phyloP scores from a whole-genome alignment of 1,140 invertebrate genomes.

The Pygmarrhopalites habei region DNA sequence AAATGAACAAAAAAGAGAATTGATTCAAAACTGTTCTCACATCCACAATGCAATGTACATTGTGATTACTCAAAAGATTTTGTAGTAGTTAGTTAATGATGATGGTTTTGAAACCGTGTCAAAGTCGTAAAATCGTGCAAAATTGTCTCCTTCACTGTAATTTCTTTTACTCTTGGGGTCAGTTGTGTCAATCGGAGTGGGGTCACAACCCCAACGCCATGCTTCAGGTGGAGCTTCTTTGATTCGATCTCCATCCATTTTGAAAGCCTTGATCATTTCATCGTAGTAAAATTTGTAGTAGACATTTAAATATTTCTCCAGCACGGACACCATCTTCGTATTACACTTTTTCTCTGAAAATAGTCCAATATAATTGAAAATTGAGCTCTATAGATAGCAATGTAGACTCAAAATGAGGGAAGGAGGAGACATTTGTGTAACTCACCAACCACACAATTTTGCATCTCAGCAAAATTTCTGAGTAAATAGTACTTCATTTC shows the following conservation, averaged over 20 bases:
- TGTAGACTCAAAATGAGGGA: neutral
- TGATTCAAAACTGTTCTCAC: neutral
- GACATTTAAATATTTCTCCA: conserved; percentile 5
- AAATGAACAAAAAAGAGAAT: too few species aligned
- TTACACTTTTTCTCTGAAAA: conserved; percentile 8
- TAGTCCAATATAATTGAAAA: neutral
- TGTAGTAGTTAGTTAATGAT: too few species aligned
- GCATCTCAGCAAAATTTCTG: conserved; percentile 19
- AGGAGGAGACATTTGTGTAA: too few species aligned
- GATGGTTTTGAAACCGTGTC: too few species aligned
- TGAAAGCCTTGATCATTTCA: conserved; percentile 22
- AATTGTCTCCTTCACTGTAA: conserved; percentile 4
- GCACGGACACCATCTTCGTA: neutral
- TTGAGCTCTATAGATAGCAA: neutral
- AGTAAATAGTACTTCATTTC: conserved; percentile 23
- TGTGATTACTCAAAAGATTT: too few species aligned
- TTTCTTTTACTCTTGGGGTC: neutral
- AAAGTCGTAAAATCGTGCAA: conserved; percentile 17
- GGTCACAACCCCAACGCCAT: conserved; percentile 21
- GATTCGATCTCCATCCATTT: conserved; percentile 4
- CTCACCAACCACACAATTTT: conserved; percentile 11
- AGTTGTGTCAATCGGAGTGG: neutral
- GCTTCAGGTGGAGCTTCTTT: neutral
- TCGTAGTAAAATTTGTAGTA: conserved; percentile 17
- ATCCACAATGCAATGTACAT: neutral